Conservation (phyloP, 2,888 invertebrate genomes). For the Deilephila elpenor region DNA sequence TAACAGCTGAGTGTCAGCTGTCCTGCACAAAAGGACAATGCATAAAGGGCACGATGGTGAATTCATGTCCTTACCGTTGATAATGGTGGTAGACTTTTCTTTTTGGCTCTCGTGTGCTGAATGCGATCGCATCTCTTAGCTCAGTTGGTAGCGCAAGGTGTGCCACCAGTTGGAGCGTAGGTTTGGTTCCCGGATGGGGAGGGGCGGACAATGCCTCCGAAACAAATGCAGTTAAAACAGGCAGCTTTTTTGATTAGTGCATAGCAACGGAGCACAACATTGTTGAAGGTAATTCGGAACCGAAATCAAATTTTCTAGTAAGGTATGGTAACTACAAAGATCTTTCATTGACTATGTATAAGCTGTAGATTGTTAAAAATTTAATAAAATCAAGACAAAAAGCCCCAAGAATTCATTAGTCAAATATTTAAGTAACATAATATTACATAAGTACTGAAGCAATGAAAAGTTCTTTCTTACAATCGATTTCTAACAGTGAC, state of each 20-base stretch:
- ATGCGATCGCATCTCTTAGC: neutral
- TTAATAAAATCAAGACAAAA: too few relatives aligned
- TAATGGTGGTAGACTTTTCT: constrained; percentile 7
- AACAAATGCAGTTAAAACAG: neutral
- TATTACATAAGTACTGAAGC: too few relatives aligned
- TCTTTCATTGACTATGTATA: too few relatives aligned
- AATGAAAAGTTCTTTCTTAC: too few relatives aligned
- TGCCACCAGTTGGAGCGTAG: too few relatives aligned
- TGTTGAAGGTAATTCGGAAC: neutral
- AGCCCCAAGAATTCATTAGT: too few relatives aligned
- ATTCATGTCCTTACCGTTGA: constrained; percentile 12
- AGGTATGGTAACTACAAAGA: too few relatives aligned
- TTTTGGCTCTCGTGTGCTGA: constrained; percentile 10
- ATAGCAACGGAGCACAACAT: neutral
- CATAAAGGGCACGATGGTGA: constrained; percentile 12
- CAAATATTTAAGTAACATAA: too few relatives aligned
- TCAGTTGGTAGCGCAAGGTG: constrained; percentile 23
- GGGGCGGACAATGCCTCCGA: neutral
- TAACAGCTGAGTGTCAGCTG: constrained; percentile 24
- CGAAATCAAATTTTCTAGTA: too few relatives aligned
- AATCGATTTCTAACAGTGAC: too few relatives aligned
- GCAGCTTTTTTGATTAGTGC: neutral
- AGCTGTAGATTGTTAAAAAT: too few relatives aligned
- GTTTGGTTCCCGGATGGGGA: neutral
- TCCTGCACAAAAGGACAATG: constrained; percentile 24